Evolutionary conservation across 2,888 invertebrate species (phyloP).

Genomic region (Athripsodes cinereus): DNA sequence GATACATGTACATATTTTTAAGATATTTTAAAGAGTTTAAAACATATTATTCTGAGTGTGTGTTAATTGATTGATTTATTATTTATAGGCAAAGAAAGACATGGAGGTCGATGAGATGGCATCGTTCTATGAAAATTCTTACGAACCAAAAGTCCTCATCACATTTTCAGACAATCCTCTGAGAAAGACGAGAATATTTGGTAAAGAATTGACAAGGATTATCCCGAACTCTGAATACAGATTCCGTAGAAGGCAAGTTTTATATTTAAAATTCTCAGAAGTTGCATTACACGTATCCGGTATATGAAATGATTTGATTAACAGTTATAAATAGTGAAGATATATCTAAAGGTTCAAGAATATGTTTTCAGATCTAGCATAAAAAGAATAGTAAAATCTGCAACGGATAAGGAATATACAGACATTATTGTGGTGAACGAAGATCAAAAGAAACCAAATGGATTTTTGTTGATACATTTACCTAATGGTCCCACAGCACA

Average conservation of each 20-base stretch:
- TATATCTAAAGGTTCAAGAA: too few species aligned
- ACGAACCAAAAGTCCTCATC: slow-evolving; percentile 92
- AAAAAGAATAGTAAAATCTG: slow-evolving; percentile 87
- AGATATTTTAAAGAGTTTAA: too few species aligned
- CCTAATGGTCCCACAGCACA: slow-evolving; percentile 97
- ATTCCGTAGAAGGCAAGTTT: slow-evolving; percentile 58
- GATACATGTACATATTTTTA: too few species aligned
- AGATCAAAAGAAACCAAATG: slow-evolving; percentile 87
- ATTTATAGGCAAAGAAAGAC: slow-evolving; percentile 53
- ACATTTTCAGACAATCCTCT: slow-evolving; percentile 92
- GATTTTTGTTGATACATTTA: slow-evolving; percentile 85
- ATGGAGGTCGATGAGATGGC: slow-evolving; percentile 82
- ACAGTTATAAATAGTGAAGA: too few species aligned
- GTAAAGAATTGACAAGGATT: slow-evolving; percentile 81
- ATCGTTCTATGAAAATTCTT: slow-evolving; percentile 75
- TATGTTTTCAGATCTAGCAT: slow-evolving; percentile 64
- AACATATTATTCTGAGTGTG: too few species aligned
- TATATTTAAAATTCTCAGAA: not conserved
- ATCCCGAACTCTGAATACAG: slow-evolving; percentile 89
- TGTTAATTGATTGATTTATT: not conserved
- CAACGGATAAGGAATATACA: slow-evolving; percentile 71
- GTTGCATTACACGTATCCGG: too few species aligned
- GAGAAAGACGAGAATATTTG: slow-evolving; percentile 84
- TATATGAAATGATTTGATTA: too few species aligned
- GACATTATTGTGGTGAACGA: slow-evolving; percentile 94